Evolutionary conservation across 2,888 invertebrate genomes (phyloP).

Genomic region (Sarcophaga caerulescens): DNA sequence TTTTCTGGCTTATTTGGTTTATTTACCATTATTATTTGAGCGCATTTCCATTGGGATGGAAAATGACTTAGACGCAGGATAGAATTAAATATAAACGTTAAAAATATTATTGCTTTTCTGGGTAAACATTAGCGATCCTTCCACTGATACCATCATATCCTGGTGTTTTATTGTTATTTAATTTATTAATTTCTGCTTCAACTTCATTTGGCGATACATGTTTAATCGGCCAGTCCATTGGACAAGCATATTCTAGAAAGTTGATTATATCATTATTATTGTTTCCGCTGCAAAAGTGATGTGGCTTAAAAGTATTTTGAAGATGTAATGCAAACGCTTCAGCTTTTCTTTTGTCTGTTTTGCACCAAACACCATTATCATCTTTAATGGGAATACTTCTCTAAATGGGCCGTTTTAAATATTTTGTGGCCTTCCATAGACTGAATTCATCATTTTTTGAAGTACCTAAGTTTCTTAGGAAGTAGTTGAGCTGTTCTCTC

Average conservation of each 20-base stretch:
- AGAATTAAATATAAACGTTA: slow-evolving; percentile 22
- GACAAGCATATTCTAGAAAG: background rate
- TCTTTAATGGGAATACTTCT: background rate
- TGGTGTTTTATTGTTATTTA: background rate
- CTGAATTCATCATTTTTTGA: background rate
- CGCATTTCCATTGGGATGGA: slow-evolving; percentile 32
- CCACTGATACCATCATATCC: no score
- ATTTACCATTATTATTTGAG: slow-evolving; percentile 15
- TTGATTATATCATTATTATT: background rate
- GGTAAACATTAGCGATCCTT: background rate
- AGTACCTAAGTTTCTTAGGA: background rate
- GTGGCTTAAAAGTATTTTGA: background rate
- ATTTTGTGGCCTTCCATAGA: no score
- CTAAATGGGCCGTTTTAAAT: background rate
- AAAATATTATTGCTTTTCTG: slow-evolving; percentile 29
- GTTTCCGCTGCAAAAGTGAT: background rate
- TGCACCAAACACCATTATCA: background rate
- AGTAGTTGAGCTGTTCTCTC: no score
- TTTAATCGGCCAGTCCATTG: slow-evolving; percentile 1
- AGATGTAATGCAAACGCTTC: background rate
- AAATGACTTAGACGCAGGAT: slow-evolving; percentile 25
- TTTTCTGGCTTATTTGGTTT: slow-evolving; percentile 46
- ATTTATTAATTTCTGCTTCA: background rate
- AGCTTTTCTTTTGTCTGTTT: no score
- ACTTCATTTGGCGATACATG: slow-evolving; percentile 2